Evolutionary conservation across 2,888 invertebrate genomes (phyloP), one percentile per base, ranked within the genome.

Genomic region (Dugesia japonica): DNA sequence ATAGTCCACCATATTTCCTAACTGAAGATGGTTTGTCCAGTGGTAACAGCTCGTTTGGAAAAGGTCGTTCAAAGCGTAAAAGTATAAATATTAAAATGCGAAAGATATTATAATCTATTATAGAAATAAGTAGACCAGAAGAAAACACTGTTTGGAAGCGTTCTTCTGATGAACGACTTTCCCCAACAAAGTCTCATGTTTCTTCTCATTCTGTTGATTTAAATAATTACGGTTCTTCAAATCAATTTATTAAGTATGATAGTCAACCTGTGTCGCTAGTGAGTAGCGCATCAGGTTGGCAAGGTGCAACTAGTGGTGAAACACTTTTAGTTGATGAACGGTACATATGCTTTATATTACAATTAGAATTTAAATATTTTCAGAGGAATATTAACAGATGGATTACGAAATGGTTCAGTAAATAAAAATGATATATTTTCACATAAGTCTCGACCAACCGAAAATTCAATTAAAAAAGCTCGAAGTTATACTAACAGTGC

Each of bases 301-400:
- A 56, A 56, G 56, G 56, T 56, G 56, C 56, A 9, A 56, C 56
- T 9, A 56, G 56, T 56, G 56, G 56, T 20, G 56, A 56, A 56
- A 56, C 56, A 56, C n/a, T 56, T 4, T 56, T 56, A 56, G 56
- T 56, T n/a, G 56, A 56, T n/a, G 56, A 56, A 56, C n/a, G 56
- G 56, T 23, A 56, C 1, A 7, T 56, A 7, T 56, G 4, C 7
- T 20, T 20, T n/a, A 56, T 13, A 20, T 56, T 56, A n/a, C n/a
- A n/a, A n/a, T n/a, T n/a, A n/a, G n/a, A n/a, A n/a, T 56, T n/a
- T 56, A 56, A 56, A n/a, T 56, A n/a, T 20, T n/a, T 20, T n/a
- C 17, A 56, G 56, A 13, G 56, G 56, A n/a, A 56, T 56, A 56
- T 56, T 56, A 56, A 56, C n/a, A 56, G 56, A 56, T 7, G 23